phyloP scores from a whole-genome alignment of 2,888 invertebrate species.

The Volucella inanis region DNA sequence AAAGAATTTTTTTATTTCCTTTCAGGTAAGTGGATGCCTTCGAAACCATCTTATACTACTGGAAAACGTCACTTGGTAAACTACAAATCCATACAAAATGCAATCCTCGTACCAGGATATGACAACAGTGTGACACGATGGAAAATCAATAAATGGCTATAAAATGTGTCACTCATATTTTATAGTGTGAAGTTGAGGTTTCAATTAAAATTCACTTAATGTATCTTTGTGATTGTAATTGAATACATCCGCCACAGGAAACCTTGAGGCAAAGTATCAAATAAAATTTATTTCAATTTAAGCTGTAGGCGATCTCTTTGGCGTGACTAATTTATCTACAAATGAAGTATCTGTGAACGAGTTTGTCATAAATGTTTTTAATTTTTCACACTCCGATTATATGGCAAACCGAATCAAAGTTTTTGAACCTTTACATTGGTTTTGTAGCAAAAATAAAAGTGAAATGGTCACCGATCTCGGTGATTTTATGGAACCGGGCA shows the following conservation, averaged over 20 bases:
- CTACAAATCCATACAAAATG: not conserved
- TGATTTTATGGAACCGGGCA: too few species aligned
- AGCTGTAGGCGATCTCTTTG: too few species aligned
- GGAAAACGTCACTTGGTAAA: not conserved
- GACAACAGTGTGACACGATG: not conserved
- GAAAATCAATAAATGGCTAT: too few species aligned
- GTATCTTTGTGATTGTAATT: not conserved
- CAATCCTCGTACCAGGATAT: constrained; percentile 10
- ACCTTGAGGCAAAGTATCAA: constrained; percentile 9
- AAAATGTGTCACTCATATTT: constrained; percentile 8
- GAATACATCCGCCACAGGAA: not conserved
- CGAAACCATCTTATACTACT: not conserved
- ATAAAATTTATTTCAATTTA: not conserved
- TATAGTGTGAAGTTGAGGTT: constrained; percentile 14
- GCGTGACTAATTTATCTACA: too few species aligned
- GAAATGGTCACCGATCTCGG: too few species aligned
- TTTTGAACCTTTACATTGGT: too few species aligned
- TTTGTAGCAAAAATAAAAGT: too few species aligned
- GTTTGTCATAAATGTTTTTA: too few species aligned
- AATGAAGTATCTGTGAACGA: too few species aligned
- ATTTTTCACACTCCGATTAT: too few species aligned
- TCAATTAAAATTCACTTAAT: constrained; percentile 12
- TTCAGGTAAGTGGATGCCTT: constrained; percentile 45
- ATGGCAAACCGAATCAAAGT: too few species aligned
- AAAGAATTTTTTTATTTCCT: constrained; percentile 13